phyloP scores from a whole-genome alignment of 2,888 invertebrate genomes.

The Erebia epiphron region DNA sequence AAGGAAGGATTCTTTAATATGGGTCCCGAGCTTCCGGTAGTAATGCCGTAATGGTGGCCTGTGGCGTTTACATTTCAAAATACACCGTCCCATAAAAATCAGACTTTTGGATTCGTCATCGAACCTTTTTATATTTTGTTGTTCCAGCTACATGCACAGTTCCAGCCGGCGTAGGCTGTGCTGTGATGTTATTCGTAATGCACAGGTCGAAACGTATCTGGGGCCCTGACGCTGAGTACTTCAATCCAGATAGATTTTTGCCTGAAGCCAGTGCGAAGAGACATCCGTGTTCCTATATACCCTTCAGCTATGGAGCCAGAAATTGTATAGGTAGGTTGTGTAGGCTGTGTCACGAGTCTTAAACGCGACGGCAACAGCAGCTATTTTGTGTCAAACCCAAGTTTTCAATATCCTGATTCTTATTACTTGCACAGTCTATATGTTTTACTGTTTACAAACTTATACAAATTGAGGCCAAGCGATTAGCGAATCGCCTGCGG shows the following conservation, averaged over 20 bases:
- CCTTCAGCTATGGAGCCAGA: slow-evolving; percentile 74
- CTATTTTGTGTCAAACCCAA: too few species aligned
- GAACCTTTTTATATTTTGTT: background rate
- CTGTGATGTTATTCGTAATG: slow-evolving; percentile 63
- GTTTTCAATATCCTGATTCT: too few species aligned
- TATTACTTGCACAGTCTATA: too few species aligned
- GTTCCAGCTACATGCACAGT: slow-evolving; percentile 68
- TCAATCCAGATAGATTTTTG: slow-evolving; percentile 84
- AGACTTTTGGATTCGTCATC: too few species aligned
- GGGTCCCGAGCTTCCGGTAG: too few species aligned
- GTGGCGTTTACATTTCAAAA: too few species aligned
- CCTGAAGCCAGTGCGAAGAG: slow-evolving; percentile 70
- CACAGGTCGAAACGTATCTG: slow-evolving; percentile 80
- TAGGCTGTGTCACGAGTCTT: slow-evolving; percentile 42
- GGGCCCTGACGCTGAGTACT: slow-evolving; percentile 81
- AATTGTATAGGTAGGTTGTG: slow-evolving; percentile 76
- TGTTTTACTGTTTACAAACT: too few species aligned
- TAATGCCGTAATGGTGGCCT: too few species aligned
- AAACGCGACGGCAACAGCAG: background rate
- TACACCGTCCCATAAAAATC: too few species aligned
- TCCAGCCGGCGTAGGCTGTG: slow-evolving; percentile 73
- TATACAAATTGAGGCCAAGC: too few species aligned
- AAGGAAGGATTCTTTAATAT: too few species aligned
- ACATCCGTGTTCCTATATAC: slow-evolving; percentile 74
- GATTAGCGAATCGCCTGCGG: too few species aligned